A percentile compares a stretch with the other conserved stretches of the same genome.
These are phyloP conservation scores for Luidia sarsii DNA, from an alignment of 53 echinoderm and acorn worm genomes.

Conservation along the genomic window DNA sequence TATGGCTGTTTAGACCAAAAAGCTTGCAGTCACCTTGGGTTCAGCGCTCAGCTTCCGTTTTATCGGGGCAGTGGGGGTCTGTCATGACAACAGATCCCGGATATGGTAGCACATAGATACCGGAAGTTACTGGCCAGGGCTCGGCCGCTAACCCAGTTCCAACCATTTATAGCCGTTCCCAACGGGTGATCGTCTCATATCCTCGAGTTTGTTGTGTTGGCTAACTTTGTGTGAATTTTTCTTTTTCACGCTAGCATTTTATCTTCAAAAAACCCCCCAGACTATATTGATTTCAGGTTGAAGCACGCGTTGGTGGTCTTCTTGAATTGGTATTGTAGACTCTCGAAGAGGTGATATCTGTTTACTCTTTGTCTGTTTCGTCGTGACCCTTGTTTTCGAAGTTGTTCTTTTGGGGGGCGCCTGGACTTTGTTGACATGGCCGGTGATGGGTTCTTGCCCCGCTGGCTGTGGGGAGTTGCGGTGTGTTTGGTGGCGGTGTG, in stretches of 20 bases:
- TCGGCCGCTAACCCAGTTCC: no score
- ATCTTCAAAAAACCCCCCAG: neutral
- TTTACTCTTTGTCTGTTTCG: neutral
- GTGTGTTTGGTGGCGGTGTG: neutral
- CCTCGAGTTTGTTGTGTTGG: no score
- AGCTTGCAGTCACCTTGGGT: no score
- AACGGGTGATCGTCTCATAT: no score
- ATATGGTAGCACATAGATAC: no score
- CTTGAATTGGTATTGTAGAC: neutral
- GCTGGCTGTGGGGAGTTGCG: constrained; percentile 13
- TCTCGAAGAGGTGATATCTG: neutral
- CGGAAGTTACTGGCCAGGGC: no score
- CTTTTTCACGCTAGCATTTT: neutral
- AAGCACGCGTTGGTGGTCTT: neutral
- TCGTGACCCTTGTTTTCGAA: neutral
- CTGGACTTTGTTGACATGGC: constrained; percentile 5
- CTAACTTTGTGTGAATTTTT: neutral
- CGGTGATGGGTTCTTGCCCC: no score
- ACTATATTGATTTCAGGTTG: neutral
- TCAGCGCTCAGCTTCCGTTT: no score
- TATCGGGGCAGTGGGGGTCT: no score
- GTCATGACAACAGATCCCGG: no score
- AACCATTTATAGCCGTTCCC: no score
- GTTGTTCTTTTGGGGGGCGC: constrained; percentile 4
- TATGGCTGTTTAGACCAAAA: no score